Evolutionary conservation across 2,888 invertebrate species (phyloP).

Genomic region (Suillia variegata): DNA sequence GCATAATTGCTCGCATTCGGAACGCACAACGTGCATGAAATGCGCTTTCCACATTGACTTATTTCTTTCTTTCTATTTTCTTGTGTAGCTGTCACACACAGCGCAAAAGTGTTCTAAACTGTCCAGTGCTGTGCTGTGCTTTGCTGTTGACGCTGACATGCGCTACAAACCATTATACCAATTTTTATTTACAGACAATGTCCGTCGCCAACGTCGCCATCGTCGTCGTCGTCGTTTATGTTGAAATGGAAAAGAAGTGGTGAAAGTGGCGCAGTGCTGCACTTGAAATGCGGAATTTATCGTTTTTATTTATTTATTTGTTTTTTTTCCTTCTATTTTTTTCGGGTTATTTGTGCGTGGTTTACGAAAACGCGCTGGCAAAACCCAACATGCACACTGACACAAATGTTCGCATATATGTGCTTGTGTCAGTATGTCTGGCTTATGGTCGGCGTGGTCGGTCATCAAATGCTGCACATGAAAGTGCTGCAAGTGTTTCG

Average conservation of each 20-base stretch:
- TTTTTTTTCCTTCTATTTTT: constrained; percentile 6
- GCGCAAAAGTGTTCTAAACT: neutral
- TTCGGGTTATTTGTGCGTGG: constrained; percentile 24
- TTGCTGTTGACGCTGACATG: neutral
- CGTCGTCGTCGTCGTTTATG: too few species aligned
- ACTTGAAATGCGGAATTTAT: constrained; percentile 8
- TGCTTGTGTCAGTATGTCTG: too few species aligned
- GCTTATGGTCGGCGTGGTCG: too few species aligned
- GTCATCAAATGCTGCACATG: too few species aligned
- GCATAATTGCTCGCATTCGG: too few species aligned
- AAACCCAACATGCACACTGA: too few species aligned
- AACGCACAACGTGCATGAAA: constrained; percentile 13
- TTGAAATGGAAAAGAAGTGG: constrained; percentile 4
- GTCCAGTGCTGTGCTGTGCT: neutral
- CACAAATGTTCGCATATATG: too few species aligned
- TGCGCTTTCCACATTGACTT: constrained; percentile 12
- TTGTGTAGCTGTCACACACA: constrained; percentile 7
- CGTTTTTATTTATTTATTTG: neutral
- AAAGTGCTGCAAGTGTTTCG: neutral
- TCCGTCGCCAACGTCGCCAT: too few species aligned
- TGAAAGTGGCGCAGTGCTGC: constrained; percentile 12
- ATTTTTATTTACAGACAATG: too few species aligned
- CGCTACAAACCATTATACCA: neutral
- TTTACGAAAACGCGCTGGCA: too few species aligned
- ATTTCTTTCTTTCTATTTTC: constrained; percentile 8